Conservation (phyloP, 1,140 invertebrate genomes). For the Protaetia brevitarsis region DNA sequence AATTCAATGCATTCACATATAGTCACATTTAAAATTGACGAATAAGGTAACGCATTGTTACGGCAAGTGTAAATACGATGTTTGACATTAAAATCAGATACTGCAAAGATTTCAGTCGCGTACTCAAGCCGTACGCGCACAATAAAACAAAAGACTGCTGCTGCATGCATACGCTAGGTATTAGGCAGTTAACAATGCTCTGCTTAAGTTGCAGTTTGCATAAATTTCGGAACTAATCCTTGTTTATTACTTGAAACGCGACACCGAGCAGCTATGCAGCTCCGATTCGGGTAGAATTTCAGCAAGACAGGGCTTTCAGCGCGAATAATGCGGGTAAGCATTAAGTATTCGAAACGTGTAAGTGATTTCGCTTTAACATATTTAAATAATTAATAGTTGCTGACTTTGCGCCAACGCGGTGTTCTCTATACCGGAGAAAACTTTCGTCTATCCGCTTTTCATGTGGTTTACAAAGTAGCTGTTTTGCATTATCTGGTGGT, state of each 20-base stretch:
- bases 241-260: slow-evolving; percentile 4
- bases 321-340: background rate
- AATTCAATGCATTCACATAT: background rate
- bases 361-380: slow-evolving; percentile 2
- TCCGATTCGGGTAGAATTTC: background rate
- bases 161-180: too few relatives aligned
- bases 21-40: background rate
- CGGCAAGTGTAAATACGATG: too few relatives aligned
- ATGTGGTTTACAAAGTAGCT: too few relatives aligned
- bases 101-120: too few relatives aligned
- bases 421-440: background rate
- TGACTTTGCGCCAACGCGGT: background rate
- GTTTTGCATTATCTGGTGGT: too few relatives aligned
- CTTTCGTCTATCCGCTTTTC: background rate
- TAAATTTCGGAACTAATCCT: slow-evolving; percentile 12
- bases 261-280: background rate
- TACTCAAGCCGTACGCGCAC: too few relatives aligned
- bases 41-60: too few relatives aligned
- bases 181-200: slow-evolving; percentile 14
- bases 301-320: background rate
- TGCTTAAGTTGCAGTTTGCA: slow-evolving; percentile 9
- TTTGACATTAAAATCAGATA: too few relatives aligned
- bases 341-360: slow-evolving; percentile 1
- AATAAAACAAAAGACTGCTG: too few relatives aligned
- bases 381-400: slow-evolving; percentile 12